Evolutionary conservation across 2,113 vertebrate species (phyloP).

Genomic region (Caretta caretta): DNA sequence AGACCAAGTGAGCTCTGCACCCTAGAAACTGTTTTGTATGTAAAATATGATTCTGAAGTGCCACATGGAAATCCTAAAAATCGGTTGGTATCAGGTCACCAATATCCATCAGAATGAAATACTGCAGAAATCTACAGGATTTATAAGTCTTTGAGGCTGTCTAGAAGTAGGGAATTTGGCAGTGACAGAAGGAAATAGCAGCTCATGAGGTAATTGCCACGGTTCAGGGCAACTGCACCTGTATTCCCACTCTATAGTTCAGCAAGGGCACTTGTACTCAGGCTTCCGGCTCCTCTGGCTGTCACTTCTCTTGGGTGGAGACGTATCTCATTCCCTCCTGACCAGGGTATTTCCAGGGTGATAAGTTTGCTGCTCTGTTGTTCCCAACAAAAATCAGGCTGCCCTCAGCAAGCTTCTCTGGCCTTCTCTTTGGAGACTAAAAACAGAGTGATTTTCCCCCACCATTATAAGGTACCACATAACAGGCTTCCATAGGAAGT

Average conservation of each 20-base stretch:
- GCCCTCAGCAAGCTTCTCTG: neutral
- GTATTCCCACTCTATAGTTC: neutral
- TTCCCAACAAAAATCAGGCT: neutral
- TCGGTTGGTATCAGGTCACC: neutral
- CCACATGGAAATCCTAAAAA: neutral
- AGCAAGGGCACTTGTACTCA: neutral
- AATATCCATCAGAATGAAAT: neutral
- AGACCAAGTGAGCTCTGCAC: neutral
- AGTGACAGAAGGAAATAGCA: neutral
- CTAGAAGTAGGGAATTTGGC: neutral
- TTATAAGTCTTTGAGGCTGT: neutral
- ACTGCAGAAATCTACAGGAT: neutral
- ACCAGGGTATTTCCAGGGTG: neutral
- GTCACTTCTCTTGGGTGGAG: neutral
- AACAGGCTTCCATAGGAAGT: too few relatives aligned
- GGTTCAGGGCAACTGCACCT: neutral
- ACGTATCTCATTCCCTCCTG: neutral
- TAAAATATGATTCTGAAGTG: neutral
- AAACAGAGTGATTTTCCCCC: neutral
- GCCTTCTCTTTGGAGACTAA: neutral
- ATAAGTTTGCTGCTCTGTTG: neutral
- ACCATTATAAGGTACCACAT: neutral
- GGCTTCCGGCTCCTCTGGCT: neutral
- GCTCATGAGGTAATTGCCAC: neutral
- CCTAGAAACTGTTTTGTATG: neutral